Conservation (phyloP, 2,113 vertebrate species). For the Fregetta grallaria region DNA sequence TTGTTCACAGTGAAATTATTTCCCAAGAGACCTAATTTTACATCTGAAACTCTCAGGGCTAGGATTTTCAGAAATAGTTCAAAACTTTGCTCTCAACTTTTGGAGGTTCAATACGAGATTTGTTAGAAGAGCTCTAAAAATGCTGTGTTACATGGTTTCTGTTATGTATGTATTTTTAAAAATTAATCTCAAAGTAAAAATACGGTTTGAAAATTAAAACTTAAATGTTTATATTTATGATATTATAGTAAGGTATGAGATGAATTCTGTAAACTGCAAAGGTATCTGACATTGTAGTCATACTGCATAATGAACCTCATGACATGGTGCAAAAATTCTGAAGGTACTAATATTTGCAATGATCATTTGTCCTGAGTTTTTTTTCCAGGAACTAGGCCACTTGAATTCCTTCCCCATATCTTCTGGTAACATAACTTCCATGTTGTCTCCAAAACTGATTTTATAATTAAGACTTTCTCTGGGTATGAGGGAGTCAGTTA, state of each 20-base stretch:
- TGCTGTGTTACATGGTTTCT: not conserved
- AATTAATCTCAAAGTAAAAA: not conserved
- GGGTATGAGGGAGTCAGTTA: not conserved
- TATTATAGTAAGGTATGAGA: not conserved
- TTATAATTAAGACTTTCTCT: not conserved
- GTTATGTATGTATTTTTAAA: not conserved
- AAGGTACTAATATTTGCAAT: not conserved
- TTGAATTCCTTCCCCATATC: not conserved
- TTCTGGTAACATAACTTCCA: not conserved
- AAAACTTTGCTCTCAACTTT: fast-evolving
- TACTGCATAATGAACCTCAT: not conserved
- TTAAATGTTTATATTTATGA: not conserved
- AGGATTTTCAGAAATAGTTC: not conserved
- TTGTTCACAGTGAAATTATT: not conserved
- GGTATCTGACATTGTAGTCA: not conserved
- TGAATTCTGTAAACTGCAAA: not conserved
- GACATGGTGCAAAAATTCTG: not conserved
- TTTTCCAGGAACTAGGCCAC: not conserved
- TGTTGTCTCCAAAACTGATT: not conserved
- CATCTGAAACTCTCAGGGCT: not conserved
- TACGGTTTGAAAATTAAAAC: not conserved
- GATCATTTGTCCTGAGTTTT: not conserved
- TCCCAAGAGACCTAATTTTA: not conserved
- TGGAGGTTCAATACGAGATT: not conserved
- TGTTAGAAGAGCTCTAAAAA: not conserved